Percentiles rank a stretch among this genome's conserved stretches.
phyloP scores from a whole-genome alignment of 2,888 invertebrate genomes.

The Hyles lineata region DNA sequence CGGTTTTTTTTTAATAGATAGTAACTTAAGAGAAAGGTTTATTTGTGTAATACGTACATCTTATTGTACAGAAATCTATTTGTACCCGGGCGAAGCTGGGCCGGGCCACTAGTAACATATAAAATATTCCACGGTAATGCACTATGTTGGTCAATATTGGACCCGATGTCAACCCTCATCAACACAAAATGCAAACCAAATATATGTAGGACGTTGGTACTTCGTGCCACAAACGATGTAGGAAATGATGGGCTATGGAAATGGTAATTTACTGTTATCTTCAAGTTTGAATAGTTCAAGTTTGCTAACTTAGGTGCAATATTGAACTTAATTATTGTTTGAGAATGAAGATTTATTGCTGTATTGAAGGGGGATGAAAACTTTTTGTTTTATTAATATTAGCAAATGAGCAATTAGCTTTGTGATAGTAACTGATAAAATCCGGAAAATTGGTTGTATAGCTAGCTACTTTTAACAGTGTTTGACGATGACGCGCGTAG shows the following conservation, averaged over 20 bases:
- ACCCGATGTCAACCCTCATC: constrained; percentile 1
- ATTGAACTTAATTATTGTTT: neutral
- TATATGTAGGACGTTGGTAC: neutral
- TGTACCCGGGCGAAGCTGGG: too few relatives aligned
- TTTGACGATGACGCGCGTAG: too few relatives aligned
- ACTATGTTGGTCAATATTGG: neutral
- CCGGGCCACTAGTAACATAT: too few relatives aligned
- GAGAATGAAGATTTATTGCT: neutral
- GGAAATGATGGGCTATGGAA: neutral
- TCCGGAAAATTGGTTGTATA: too few relatives aligned
- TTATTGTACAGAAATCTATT: too few relatives aligned
- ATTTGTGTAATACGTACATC: too few relatives aligned
- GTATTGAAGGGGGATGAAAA: neutral
- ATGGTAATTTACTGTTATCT: neutral
- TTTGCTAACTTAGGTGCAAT: neutral
- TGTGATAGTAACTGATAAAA: too few relatives aligned
- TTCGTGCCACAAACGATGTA: neutral
- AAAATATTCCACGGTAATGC: neutral
- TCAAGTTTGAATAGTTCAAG: neutral
- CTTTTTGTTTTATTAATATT: neutral
- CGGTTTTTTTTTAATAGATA: too few relatives aligned
- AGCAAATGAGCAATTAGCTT: neutral
- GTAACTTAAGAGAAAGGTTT: too few relatives aligned
- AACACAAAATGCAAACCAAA: neutral
- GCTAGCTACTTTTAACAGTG: too few relatives aligned